Evolutionary conservation across 2,113 vertebrate genomes (phyloP).

Genomic region (Ammodytes marinus): DNA sequence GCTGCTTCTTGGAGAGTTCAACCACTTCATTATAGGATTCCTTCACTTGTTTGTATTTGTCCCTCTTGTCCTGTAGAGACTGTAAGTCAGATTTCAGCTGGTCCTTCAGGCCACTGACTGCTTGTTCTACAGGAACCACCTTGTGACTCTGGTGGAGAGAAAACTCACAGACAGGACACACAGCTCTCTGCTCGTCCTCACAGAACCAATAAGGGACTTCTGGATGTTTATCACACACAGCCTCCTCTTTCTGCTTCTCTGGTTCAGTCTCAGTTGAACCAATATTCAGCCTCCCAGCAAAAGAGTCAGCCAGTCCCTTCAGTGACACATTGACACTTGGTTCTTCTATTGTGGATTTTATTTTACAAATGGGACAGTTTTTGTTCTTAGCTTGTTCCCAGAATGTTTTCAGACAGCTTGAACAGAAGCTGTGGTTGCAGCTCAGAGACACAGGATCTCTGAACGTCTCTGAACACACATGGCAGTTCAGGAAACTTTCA

Average conservation of each 20-base stretch:
- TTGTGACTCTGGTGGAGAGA: too few species aligned
- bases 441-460: conserved; percentile 40
- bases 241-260: background rate
- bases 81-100: conserved; percentile 45
- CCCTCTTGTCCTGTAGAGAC: conserved; percentile 52
- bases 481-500: conserved; percentile 6
- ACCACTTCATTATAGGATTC: too few species aligned
- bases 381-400: too few species aligned
- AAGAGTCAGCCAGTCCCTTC: conserved; percentile 11
- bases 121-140: too few species aligned
- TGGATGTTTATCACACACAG: conserved; percentile 18
- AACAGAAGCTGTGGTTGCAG: background rate
- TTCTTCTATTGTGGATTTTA: background rate
- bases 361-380: too few species aligned
- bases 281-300: background rate
- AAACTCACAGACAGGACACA: conserved; percentile 4
- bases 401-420: too few species aligned
- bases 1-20: too few species aligned
- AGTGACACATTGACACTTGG: background rate
- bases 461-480: conserved; percentile 28
- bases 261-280: background rate
- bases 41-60: conserved; percentile 34
- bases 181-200: conserved; percentile 22
- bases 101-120: conserved; percentile 41
- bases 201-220: conserved; percentile 12